A percentile compares a stretch with the other conserved stretches of the same genome.
phyloP scores from a whole-genome alignment of 2,888 invertebrate species.

The Leucozona laternaria region DNA sequence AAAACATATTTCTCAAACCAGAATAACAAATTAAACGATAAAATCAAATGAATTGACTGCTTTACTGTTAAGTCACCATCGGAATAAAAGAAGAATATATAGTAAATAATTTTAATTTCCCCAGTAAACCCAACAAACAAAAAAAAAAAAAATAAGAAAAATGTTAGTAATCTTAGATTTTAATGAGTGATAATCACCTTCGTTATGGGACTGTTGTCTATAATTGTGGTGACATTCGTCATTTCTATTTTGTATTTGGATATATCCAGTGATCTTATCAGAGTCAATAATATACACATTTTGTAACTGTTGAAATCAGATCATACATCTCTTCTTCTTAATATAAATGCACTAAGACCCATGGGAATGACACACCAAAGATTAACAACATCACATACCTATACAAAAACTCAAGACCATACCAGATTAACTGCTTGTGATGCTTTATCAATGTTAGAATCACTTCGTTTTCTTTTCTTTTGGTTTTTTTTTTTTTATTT shows the following conservation, averaged over 20 bases:
- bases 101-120: conserved; percentile 4
- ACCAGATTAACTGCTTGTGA: background rate
- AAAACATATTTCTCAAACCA: background rate
- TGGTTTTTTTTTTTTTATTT: background rate
- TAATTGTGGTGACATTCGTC: conserved; percentile 29
- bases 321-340: conserved; percentile 47
- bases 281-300: background rate
- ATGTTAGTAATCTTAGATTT: conserved; percentile 27
- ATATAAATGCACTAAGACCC: conserved; percentile 45
- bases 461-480: background rate
- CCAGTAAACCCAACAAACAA: conserved; percentile 28
- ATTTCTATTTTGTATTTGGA: conserved; percentile 30
- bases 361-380: conserved; percentile 36
- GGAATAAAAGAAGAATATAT: background rate
- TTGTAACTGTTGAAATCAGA: conserved; percentile 59
- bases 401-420: background rate
- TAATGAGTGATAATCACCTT: conserved; percentile 59
- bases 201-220: conserved; percentile 50
- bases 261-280: conserved; percentile 19
- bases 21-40: conserved; percentile 19
- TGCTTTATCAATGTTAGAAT: conserved; percentile 47
- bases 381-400: conserved; percentile 68
- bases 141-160: conserved; percentile 30
- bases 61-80: background rate
- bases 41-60: conserved; percentile 23